phyloP scores from a whole-genome alignment of 2,888 invertebrate genomes.

The Microplitis manilae region DNA sequence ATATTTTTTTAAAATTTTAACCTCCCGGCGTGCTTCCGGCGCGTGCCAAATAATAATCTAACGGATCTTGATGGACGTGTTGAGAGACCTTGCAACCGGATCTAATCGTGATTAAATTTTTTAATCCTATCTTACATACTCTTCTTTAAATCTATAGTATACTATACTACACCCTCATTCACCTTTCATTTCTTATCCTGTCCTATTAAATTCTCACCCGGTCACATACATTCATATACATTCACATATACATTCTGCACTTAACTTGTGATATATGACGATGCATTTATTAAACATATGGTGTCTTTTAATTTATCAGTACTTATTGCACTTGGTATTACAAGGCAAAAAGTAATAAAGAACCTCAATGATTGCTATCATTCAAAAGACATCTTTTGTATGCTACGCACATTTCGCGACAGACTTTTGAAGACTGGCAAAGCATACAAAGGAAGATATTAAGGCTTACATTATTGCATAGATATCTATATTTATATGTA shows the following conservation, averaged over 20 bases:
- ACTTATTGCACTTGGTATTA: slow-evolving; percentile 13
- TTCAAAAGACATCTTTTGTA: not conserved
- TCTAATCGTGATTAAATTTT: slow-evolving; percentile 43
- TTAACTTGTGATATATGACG: not conserved
- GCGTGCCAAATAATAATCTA: slow-evolving; percentile 50
- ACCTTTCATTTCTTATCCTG: not conserved
- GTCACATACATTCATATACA: not conserved
- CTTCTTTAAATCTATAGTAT: not conserved
- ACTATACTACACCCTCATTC: not conserved
- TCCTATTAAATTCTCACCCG: not conserved
- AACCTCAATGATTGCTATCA: slow-evolving; percentile 17
- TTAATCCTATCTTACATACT: not conserved
- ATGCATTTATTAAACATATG: not conserved
- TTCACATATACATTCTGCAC: not conserved
- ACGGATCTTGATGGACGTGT: slow-evolving; percentile 38
- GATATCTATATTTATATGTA: not conserved
- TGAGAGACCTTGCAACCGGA: slow-evolving; percentile 46
- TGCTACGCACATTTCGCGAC: not conserved
- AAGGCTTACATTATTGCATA: not conserved
- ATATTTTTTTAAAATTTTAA: slow-evolving; percentile 25
- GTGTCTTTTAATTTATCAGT: not conserved
- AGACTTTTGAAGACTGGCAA: not conserved
- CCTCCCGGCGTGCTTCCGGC: slow-evolving; percentile 46
- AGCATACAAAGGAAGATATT: not conserved
- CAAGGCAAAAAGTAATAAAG: not conserved